phyloP scores from a whole-genome alignment of 1,140 invertebrate genomes.

The Coptotermes formosanus region DNA sequence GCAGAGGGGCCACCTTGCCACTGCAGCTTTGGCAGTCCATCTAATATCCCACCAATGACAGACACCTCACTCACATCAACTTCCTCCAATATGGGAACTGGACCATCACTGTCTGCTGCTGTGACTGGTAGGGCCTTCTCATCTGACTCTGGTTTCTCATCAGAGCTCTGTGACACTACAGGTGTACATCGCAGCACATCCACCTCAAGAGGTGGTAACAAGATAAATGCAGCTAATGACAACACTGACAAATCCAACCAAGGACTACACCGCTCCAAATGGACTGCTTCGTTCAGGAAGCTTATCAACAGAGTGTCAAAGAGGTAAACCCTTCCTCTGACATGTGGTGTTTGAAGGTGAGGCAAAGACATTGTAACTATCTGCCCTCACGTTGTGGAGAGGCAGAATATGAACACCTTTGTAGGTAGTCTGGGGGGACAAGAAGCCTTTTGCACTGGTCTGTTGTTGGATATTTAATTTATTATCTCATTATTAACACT shows the following conservation, averaged over 20 bases:
- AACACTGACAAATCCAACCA: slow-evolving; percentile 41
- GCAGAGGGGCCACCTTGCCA: slow-evolving; percentile 29
- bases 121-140: slow-evolving; percentile 49
- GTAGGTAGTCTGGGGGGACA: not conserved
- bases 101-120: slow-evolving; percentile 39
- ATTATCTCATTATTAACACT: too few relatives aligned
- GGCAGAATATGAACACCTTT: not conserved
- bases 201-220: slow-evolving; percentile 46
- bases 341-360: not conserved
- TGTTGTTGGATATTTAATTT: too few relatives aligned
- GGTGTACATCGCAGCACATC: slow-evolving; percentile 46
- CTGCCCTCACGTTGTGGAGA: not conserved
- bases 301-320: slow-evolving; percentile 53
- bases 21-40: slow-evolving; percentile 21
- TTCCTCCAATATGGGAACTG: slow-evolving; percentile 36
- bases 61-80: slow-evolving; percentile 42
- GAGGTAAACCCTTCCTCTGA: slow-evolving; percentile 18
- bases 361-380: not conserved
- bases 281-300: slow-evolving; percentile 57
- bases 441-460: too few relatives aligned
- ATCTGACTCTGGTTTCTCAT: slow-evolving; percentile 54
- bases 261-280: slow-evolving; percentile 45
- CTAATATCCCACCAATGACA: slow-evolving; percentile 25
- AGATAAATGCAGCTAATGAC: slow-evolving; percentile 45
- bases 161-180: slow-evolving; percentile 40